A percentile compares a stretch with the other conserved stretches of the same genome.
These are phyloP conservation scores for Aegotheles bennettii DNA, from an alignment of 2,113 vertebrate species.

Conservation along the genomic window DNA sequence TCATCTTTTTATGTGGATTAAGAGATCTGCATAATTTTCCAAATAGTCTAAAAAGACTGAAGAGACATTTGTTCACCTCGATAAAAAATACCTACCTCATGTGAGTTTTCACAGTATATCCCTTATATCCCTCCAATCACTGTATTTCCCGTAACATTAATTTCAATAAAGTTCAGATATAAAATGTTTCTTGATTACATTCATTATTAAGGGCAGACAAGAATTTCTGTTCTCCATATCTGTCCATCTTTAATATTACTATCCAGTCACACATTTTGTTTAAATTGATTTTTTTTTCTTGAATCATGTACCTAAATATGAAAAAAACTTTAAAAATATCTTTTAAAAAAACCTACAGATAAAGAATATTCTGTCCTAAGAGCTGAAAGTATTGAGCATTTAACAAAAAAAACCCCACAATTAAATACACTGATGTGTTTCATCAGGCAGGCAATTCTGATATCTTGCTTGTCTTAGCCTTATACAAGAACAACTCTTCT, in stretches of 20 bases:
- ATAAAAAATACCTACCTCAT: background rate
- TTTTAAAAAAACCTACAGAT: background rate
- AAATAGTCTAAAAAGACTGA: background rate
- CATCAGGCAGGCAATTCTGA: background rate
- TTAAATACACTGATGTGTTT: background rate
- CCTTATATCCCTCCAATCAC: background rate
- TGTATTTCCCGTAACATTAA: background rate
- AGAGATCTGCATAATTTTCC: background rate
- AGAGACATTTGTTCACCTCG: background rate
- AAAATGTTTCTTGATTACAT: background rate
- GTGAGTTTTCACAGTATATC: background rate
- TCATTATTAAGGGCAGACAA: background rate
- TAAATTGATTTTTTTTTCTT: background rate
- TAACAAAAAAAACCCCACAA: background rate
- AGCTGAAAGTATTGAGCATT: background rate
- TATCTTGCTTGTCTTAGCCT: background rate
- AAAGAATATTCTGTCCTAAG: background rate
- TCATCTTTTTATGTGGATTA: background rate
- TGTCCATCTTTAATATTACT: background rate
- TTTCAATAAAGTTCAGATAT: background rate
- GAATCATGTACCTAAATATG: background rate
- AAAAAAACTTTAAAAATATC: background rate
- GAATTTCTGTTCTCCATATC: background rate
- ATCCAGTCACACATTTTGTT: background rate
- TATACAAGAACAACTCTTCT: background rate